Evolutionary conservation across 2,113 vertebrate species (phyloP).

Genomic region (Chlamydotis undulata): DNA sequence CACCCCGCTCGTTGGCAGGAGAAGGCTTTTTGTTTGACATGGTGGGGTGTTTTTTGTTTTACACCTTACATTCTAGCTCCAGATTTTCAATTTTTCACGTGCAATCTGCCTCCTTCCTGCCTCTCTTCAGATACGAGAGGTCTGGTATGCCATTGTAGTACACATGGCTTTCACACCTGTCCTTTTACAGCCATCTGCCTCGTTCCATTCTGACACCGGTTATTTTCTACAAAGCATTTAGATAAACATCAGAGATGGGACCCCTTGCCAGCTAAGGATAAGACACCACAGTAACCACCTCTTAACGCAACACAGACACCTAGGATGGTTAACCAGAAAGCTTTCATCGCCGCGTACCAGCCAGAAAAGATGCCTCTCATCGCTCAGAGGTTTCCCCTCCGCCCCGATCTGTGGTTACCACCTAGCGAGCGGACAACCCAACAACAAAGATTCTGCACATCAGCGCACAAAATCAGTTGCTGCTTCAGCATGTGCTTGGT

Average conservation of each 20-base stretch:
- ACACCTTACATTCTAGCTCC: neutral
- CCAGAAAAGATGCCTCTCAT: neutral
- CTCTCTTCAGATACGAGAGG: neutral
- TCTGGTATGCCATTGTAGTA: neutral
- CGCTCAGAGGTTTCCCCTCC: neutral
- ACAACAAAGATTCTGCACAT: accelerated
- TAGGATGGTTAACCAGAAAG: neutral
- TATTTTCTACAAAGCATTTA: neutral
- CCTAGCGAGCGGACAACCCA: neutral
- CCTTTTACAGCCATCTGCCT: neutral
- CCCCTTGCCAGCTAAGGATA: neutral
- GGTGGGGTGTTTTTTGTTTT: neutral
- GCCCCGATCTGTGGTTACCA: neutral
- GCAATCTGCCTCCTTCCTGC: neutral
- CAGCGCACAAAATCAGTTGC: neutral
- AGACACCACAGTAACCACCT: neutral
- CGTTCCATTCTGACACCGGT: neutral
- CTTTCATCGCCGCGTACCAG: neutral
- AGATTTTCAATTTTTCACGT: neutral
- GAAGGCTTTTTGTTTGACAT: neutral
- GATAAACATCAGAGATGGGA: neutral
- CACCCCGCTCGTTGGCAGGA: accelerated
- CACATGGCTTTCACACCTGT: neutral
- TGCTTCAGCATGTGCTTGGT: neutral
- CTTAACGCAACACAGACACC: neutral